A percentile compares a stretch with the other conserved stretches of the same genome.
Conservation (phyloP, 2,888 invertebrate genomes). For the Mystacides longicornis region DNA sequence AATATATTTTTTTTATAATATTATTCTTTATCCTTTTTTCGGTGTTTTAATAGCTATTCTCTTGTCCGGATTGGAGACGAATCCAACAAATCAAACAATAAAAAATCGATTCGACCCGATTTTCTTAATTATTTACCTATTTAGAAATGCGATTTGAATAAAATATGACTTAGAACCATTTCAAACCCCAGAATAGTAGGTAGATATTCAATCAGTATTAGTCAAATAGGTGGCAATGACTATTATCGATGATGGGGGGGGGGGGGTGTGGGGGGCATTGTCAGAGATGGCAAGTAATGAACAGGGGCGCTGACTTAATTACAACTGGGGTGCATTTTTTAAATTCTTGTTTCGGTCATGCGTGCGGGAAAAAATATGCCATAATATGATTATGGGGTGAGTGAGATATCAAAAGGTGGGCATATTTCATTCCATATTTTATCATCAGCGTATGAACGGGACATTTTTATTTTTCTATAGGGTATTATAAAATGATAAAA, state of each 20-base stretch:
- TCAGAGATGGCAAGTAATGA: slow-evolving; percentile 2
- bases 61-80: no score
- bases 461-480: no score
- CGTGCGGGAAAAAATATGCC: neutral
- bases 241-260: neutral
- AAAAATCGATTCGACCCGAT: no score
- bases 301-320: slow-evolving; percentile 6
- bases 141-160: no score
- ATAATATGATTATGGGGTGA: no score
- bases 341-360: neutral
- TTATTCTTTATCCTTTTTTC: neutral
- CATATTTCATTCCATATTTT: no score
- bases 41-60: no score
- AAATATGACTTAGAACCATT: neutral
- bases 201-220: neutral
- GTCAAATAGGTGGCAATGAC: neutral
- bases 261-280: slow-evolving; percentile 5
- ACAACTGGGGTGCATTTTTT: slow-evolving; percentile 1
- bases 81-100: no score
- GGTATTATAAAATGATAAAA: no score
- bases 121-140: no score
- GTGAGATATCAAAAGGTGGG: no score
- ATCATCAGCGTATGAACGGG: no score
- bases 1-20: neutral
- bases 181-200: neutral